Evolutionary conservation across 2,888 invertebrate species (phyloP), one percentile per base, ranked within the genome.

Genomic region (Globia sparganii): DNA sequence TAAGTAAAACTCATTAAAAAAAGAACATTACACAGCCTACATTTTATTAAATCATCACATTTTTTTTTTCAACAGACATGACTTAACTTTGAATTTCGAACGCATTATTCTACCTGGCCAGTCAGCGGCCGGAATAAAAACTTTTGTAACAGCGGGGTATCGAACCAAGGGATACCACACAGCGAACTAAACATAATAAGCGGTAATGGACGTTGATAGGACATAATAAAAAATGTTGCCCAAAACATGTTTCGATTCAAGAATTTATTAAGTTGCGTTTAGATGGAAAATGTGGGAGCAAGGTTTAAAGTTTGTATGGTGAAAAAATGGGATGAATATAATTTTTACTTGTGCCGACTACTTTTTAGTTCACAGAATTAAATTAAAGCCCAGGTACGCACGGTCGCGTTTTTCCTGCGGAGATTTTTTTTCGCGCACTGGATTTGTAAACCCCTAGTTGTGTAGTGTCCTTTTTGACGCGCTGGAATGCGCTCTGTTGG

Each of bases 151-250:
- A 94, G 95, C 94, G 91, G 94, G 95, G 90, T 88, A 88, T 86
- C 93, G 83, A 81, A 67, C 91, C 88, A 88, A 86, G 89, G 94
- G 93, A 93, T 90, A 91, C 92, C 93, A 86, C 91, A 92, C 93
- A 92, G 93, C 91, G 91, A 92, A 93, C 93, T 92, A 91, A 92
- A 92, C 93, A 93, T 95, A 94, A 95, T 95, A 93, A 92, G 91
- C 91, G 80, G 92, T 95, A 95, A 95, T 95, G 94, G 91, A 92
- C 92, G 92, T 84, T 93, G 94, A 94, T 94, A 92, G 92, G 91
- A 83, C 88, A 86, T 87, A 86, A 91, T 90, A 91, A 93, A 92
- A 92, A 91, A 91, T 77, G 76, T 64, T 53, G 71, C 68, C 72
- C 77, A n/a, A 86, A 80, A 78, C 85, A 86, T 86, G 76, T 81